A percentile compares a stretch with the other conserved stretches of the same genome.
These are phyloP conservation scores for Paratilapia polleni DNA, from an alignment of 2,113 vertebrate species.

Conservation along the genomic window DNA sequence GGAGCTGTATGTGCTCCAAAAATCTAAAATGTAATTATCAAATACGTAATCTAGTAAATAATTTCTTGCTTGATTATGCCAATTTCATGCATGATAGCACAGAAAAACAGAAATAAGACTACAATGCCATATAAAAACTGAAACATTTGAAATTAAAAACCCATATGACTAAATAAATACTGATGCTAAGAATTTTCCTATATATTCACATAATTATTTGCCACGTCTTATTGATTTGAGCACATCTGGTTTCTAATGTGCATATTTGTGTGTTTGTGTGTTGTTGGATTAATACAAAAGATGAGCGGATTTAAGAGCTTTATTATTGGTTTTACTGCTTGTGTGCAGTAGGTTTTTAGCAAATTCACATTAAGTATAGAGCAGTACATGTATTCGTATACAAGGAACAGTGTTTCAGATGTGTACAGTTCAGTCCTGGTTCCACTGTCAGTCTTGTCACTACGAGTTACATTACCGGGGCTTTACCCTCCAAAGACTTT, in stretches of 20 bases:
- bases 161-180: neutral
- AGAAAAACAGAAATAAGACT: neutral
- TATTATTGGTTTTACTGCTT: conserved; percentile 73
- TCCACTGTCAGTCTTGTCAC: conserved; percentile 18
- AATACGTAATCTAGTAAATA: neutral
- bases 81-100: neutral
- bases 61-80: neutral
- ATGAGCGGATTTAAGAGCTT: conserved; percentile 60
- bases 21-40: too few relatives aligned
- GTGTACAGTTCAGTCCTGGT: conserved; percentile 61
- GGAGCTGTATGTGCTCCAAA: too few relatives aligned
- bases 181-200: neutral
- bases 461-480: conserved; percentile 31
- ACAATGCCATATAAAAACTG: neutral
- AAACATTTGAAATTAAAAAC: neutral
- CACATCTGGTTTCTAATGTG: neutral
- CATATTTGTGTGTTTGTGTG: neutral
- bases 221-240: neutral
- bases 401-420: conserved; percentile 67
- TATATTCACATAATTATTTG: neutral
- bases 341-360: conserved; percentile 67
- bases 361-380: conserved; percentile 76
- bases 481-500: conserved; percentile 18
- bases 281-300: conserved; percentile 21
- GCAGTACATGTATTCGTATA: conserved; percentile 76